A percentile compares a stretch with the other conserved stretches of the same genome.
phyloP scores from a whole-genome alignment of 2,797 vertebrate genomes.

The Lacerta bilineata region DNA sequence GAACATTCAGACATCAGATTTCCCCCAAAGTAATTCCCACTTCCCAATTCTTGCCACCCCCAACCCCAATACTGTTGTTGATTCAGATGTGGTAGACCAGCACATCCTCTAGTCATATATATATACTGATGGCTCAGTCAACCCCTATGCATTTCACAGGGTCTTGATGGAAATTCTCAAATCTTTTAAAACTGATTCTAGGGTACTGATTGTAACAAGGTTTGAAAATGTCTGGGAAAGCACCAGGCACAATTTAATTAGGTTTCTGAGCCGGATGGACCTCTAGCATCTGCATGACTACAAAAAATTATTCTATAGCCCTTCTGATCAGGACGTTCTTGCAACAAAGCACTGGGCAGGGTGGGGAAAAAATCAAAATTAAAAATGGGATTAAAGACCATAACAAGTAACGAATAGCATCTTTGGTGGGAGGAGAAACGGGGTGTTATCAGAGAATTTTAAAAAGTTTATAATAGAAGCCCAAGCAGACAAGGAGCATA shows the following conservation, averaged over 20 bases:
- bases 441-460: background rate
- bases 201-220: background rate
- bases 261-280: background rate
- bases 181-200: background rate
- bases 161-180: background rate
- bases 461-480: background rate
- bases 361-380: background rate
- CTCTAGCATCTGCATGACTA: background rate
- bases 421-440: background rate
- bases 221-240: background rate
- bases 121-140: background rate
- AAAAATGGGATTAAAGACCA: constrained; percentile 14
- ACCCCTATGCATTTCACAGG: background rate
- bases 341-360: background rate
- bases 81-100: background rate
- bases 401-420: background rate
- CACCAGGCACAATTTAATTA: background rate
- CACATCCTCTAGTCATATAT: background rate
- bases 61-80: background rate
- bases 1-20: background rate
- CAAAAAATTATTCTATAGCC: background rate
- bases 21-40: background rate
- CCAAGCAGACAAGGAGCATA: constrained; percentile 31
- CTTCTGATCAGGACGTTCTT: background rate
- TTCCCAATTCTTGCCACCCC: background rate